phyloP scores from a whole-genome alignment of 2,113 vertebrate genomes.

The Ciconia maguari region DNA sequence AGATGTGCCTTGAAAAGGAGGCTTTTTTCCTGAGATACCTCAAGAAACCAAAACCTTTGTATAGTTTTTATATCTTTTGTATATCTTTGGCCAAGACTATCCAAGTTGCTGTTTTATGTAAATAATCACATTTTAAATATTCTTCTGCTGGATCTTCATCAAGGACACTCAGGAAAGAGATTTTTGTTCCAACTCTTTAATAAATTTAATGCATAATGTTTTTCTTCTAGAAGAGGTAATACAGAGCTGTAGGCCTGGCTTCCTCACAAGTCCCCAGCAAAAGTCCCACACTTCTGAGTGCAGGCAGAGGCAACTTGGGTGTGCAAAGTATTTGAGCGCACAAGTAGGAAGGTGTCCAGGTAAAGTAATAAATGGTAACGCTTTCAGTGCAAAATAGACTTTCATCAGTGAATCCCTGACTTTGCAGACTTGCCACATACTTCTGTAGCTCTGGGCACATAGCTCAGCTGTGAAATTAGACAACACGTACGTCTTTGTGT shows the following conservation, averaged over 20 bases:
- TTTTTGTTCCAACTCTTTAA: background rate
- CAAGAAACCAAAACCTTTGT: background rate
- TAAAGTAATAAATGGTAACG: background rate
- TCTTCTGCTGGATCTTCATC: background rate
- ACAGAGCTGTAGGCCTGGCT: background rate
- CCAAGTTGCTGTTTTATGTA: background rate
- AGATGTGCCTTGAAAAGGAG: background rate
- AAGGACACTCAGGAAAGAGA: background rate
- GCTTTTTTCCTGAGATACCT: background rate
- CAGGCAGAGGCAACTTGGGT: background rate
- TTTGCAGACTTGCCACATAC: background rate
- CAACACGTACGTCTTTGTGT: background rate
- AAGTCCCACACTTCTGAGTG: background rate
- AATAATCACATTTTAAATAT: background rate
- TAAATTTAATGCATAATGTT: background rate
- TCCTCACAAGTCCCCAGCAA: background rate
- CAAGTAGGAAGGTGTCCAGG: background rate
- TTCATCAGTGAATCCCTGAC: background rate
- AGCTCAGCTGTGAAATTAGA: background rate
- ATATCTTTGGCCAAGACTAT: background rate
- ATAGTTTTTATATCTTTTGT: background rate
- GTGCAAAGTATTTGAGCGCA: background rate
- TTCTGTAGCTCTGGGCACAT: background rate
- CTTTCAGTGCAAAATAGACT: background rate
- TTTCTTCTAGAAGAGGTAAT: background rate